phyloP scores from a whole-genome alignment of 2,797 vertebrate genomes.

The Sebastes itinus region DNA sequence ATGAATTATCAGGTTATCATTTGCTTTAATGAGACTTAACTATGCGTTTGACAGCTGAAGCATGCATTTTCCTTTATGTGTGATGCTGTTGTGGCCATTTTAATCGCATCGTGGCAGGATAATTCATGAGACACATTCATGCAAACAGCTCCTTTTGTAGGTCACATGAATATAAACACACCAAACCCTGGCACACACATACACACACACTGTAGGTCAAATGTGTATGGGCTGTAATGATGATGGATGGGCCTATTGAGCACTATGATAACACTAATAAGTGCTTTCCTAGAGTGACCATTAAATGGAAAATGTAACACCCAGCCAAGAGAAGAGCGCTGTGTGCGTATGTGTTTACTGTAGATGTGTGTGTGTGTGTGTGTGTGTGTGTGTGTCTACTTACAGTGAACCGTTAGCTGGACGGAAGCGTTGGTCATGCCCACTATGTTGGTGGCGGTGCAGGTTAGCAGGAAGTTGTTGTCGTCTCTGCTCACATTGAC shows the following conservation, averaged over 20 bases:
- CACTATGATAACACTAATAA: constrained; percentile 21
- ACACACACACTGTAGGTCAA: neutral
- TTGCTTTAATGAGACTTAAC: neutral
- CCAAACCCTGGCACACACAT: neutral
- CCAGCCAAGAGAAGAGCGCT: neutral
- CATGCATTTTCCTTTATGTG: neutral
- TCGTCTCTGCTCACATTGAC: constrained; percentile 93
- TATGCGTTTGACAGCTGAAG: neutral
- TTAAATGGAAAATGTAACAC: neutral
- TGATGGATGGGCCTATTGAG: constrained; percentile 22
- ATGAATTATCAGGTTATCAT: neutral
- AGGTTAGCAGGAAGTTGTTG: constrained; percentile 91
- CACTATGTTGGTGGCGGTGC: constrained; percentile 94
- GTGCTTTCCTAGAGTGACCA: constrained; percentile 4
- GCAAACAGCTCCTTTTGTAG: constrained; percentile 8
- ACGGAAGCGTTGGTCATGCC: constrained; percentile 95
- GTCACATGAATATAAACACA: neutral
- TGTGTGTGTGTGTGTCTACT: constrained; percentile 66
- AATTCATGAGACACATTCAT: neutral
- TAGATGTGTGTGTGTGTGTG: neutral
- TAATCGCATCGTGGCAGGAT: neutral
- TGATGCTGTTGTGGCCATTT: constrained; percentile 2
- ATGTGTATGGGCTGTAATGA: constrained; percentile 13
- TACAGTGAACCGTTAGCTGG: constrained; percentile 93
- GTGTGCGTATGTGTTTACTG: constrained; percentile 3